Conservation (phyloP, 1,140 invertebrate genomes). For the Lucilia sericata region DNA sequence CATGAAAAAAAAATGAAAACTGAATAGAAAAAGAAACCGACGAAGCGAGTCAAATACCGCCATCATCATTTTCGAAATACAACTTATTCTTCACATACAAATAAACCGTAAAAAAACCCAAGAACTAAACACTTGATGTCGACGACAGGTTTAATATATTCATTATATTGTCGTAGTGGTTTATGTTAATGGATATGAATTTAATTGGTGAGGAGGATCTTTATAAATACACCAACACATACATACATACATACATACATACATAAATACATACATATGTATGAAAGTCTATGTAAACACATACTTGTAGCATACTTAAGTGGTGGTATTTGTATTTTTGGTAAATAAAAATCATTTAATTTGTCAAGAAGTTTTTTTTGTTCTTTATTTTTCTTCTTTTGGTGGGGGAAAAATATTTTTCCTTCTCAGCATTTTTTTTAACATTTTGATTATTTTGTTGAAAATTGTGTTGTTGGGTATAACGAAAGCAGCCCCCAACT, state of each 20-base stretch:
- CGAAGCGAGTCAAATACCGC: conserved; percentile 14
- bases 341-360: conserved; percentile 37
- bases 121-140: conserved; percentile 35
- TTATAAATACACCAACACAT: background rate
- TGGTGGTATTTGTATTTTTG: conserved; percentile 31
- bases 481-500: background rate
- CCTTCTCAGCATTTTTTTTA: background rate
- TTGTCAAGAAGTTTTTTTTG: conserved; percentile 34
- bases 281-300: no score
- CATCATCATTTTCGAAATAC: background rate
- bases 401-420: background rate
- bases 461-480: background rate
- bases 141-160: conserved; percentile 44
- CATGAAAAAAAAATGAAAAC: no score
- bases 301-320: conserved; percentile 24
- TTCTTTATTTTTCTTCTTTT: background rate
- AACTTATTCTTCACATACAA: background rate
- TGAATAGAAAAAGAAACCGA: background rate
- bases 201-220: conserved; percentile 40
- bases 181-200: conserved; percentile 43
- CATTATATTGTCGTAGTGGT: conserved; percentile 32
- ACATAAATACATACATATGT: background rate
- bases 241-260: background rate
- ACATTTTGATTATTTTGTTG: background rate
- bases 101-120: background rate